Conservation (phyloP, 2,888 invertebrate genomes). For the Sphaerolaimus hirsutus region DNA sequence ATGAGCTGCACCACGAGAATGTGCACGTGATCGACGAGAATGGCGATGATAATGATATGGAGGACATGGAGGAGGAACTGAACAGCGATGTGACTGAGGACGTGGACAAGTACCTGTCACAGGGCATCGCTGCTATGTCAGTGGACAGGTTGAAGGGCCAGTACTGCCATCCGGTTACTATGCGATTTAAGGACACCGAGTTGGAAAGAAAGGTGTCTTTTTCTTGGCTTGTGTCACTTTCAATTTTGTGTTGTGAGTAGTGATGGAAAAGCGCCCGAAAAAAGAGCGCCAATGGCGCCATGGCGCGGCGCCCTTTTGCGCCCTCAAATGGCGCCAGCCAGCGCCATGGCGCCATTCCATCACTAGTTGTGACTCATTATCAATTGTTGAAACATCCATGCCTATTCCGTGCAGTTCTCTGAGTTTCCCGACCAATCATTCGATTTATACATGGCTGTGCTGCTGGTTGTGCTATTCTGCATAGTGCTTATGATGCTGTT, state of each 20-base stretch:
- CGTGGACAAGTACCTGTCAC: conserved; percentile 46
- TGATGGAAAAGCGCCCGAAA: too few species aligned
- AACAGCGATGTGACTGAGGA: conserved; percentile 39
- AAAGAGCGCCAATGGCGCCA: too few species aligned
- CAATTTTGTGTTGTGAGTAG: too few species aligned
- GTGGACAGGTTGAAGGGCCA: conserved; percentile 64
- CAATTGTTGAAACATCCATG: too few species aligned
- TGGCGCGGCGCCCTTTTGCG: too few species aligned
- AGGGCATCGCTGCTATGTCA: conserved; percentile 77
- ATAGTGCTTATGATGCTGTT: neutral
- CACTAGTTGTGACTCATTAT: too few species aligned
- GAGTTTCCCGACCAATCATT: neutral
- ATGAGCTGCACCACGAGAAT: too few species aligned
- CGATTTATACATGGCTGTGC: neutral
- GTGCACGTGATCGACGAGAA: too few species aligned
- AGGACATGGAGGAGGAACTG: conserved; percentile 46
- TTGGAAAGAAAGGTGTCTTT: conserved; percentile 51
- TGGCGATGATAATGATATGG: too few species aligned
- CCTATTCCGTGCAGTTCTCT: neutral
- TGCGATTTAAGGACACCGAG: conserved; percentile 54
- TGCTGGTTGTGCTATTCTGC: neutral
- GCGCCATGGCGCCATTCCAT: too few species aligned
- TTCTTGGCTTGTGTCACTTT: too few species aligned
- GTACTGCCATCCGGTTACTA: conserved; percentile 58
- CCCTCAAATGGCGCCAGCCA: too few species aligned